Evolutionary conservation across 2,888 invertebrate species (phyloP).

Genomic region (Apoderus coryli): DNA sequence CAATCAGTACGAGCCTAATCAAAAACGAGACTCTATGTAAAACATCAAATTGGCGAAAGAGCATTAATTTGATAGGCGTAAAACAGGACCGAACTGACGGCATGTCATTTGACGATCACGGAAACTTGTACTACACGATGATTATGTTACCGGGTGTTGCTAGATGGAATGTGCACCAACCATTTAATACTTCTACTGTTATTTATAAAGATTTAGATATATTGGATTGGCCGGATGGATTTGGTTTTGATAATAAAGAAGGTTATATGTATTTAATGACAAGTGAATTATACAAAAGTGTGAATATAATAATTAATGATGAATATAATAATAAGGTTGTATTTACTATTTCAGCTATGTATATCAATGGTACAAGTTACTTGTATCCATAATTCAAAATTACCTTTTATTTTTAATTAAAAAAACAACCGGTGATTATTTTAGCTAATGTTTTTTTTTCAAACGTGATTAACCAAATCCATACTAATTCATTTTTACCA

Average conservation of each 20-base stretch:
- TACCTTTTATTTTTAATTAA: too few species aligned
- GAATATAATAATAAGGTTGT: constrained; percentile 14
- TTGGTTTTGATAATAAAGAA: constrained; percentile 47
- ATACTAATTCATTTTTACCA: too few species aligned
- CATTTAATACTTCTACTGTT: constrained; percentile 34
- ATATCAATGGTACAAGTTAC: constrained; percentile 21
- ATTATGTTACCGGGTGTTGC: constrained; percentile 52
- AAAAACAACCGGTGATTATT: too few species aligned
- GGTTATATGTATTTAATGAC: constrained; percentile 50
- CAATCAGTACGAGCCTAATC: constrained; percentile 43
- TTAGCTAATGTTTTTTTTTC: too few species aligned
- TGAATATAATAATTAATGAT: constrained; percentile 14
- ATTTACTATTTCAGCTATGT: constrained; percentile 20
- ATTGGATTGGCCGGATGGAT: constrained; percentile 57
- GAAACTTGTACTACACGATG: constrained; percentile 51
- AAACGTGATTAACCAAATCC: too few species aligned
- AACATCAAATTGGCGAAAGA: constrained; percentile 22
- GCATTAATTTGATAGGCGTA: constrained; percentile 30
- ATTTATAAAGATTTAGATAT: constrained; percentile 43
- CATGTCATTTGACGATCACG: constrained; percentile 51
- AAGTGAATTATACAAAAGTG: constrained; percentile 29
- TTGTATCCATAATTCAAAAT: constrained; percentile 13
- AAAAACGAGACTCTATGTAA: constrained; percentile 37
- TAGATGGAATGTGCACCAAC: constrained; percentile 47
- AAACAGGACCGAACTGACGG: constrained; percentile 53